Evolutionary conservation across 2,888 invertebrate species (phyloP), one percentile per base, ranked within the genome.

Genomic region (Oscheius sp.): DNA sequence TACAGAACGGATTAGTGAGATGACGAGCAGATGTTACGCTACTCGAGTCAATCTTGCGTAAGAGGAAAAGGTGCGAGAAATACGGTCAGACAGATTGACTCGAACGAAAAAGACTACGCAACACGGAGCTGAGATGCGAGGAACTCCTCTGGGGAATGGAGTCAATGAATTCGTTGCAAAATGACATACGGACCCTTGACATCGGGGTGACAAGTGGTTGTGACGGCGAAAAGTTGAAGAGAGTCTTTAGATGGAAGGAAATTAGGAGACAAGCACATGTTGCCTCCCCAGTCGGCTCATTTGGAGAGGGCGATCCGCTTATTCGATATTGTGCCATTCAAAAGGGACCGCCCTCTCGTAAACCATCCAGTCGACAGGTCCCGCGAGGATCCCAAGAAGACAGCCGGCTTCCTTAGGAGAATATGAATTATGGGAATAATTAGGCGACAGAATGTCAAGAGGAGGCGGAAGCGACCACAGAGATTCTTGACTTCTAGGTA

Each of bases 141-240:
- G 20, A n/a, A 34, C 23, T 39, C 42, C 61, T 23, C 31, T 20
- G 61, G 23, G 61, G 45, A 17, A 23, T 27, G 45, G 27, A 61
- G 45, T 61, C 61, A 61, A 61, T 61, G 61, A 61, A 61, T 61
- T 61, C 61, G 42, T 55, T 61, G 61, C 42, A 27, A 15, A 61
- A 61, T 61, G 61, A 45, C 61, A 61, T 61, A 61, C 61, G 61
- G 61, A 61, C 61, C 61, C 17, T 45, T 61, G 61, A 61, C 61
- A 61, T 29, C n/a, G n/a, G 31, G 42, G n/a, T 29, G 45, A 61
- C 61, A 61, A 61, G 45, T 61, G 61, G 61, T 27, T 20, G n/a
- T 33, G 31, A 52, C 5, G 8, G 29, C 10, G 29, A n/a, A 53
- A 20, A 50, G 23, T 42, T 42, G 20, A 20, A 42, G 42, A 8